A percentile compares a stretch with the other conserved stretches of the same genome.
Evolutionary conservation across 2,113 vertebrate genomes (phyloP).

Genomic region (Crocuta crocuta): DNA sequence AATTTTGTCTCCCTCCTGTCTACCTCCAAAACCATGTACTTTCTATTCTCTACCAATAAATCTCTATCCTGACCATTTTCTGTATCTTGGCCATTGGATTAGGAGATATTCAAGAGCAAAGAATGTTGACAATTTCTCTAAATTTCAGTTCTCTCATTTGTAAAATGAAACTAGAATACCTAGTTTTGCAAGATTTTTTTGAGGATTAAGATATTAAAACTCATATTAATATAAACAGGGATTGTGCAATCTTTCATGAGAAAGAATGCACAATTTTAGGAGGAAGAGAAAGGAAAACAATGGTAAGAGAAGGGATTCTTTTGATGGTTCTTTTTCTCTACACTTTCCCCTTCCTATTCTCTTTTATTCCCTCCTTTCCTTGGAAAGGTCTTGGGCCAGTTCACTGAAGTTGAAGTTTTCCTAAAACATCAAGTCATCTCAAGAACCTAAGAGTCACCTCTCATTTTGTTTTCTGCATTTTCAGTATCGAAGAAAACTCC

Average conservation of each 20-base stretch:
- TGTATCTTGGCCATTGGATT: background rate
- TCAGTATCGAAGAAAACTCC: background rate
- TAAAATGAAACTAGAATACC: background rate
- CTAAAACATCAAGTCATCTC: background rate
- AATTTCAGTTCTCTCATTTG: background rate
- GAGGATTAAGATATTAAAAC: background rate
- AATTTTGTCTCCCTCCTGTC: background rate
- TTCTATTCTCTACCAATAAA: background rate
- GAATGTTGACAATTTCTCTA: background rate
- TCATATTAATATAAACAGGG: background rate
- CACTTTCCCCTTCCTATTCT: background rate
- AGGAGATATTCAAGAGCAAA: background rate
- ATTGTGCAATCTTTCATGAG: background rate
- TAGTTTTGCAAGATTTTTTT: background rate
- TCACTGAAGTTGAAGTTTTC: background rate
- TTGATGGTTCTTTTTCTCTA: background rate
- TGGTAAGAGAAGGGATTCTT: background rate
- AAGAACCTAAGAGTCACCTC: background rate
- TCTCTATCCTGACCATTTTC: background rate
- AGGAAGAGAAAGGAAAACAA: background rate
- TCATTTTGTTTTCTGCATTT: background rate
- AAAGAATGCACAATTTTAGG: background rate
- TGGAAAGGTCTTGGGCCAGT: background rate
- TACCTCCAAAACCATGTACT: background rate
- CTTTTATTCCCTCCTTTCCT: background rate